Evolutionary conservation across 2,888 invertebrate species (phyloP).

Genomic region (Antheraea assamensis): DNA sequence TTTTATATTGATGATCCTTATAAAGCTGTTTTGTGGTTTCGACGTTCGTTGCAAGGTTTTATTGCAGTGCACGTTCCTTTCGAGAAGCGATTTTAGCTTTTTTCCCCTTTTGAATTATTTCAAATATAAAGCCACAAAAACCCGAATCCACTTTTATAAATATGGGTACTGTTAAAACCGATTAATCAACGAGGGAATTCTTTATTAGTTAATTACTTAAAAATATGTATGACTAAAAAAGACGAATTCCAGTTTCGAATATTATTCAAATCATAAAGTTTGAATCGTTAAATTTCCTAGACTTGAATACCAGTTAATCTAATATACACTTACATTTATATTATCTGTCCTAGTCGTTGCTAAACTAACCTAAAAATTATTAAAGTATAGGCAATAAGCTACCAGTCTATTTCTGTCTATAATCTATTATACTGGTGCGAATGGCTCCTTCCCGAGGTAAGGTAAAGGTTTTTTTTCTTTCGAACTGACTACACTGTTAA

Average conservation of each 20-base stretch:
- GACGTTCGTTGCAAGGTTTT: conserved; percentile 9
- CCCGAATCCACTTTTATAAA: background rate
- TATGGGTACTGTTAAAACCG: too few relatives aligned
- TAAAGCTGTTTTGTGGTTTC: background rate
- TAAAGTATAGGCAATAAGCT: too few relatives aligned
- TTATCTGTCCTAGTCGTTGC: too few relatives aligned
- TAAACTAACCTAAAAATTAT: too few relatives aligned
- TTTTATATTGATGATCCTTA: background rate
- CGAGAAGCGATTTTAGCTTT: conserved; percentile 2
- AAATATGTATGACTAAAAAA: background rate
- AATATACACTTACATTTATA: too few relatives aligned
- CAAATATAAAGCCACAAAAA: background rate
- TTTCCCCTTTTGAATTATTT: conserved; percentile 4
- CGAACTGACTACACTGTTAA: too few relatives aligned
- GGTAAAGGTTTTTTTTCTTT: too few relatives aligned
- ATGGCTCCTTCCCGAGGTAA: too few relatives aligned
- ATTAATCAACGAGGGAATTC: background rate
- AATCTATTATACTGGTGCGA: too few relatives aligned
- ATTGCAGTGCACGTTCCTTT: conserved; percentile 10
- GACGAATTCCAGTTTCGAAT: background rate
- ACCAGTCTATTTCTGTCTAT: too few relatives aligned
- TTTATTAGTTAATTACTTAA: background rate
- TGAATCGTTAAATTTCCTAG: too few relatives aligned
- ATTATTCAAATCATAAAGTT: background rate
- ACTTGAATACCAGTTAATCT: too few relatives aligned